A percentile compares a stretch with the other conserved stretches of the same genome.
Conservation (phyloP, 2,113 vertebrate genomes). For the Dicaeum eximium region DNA sequence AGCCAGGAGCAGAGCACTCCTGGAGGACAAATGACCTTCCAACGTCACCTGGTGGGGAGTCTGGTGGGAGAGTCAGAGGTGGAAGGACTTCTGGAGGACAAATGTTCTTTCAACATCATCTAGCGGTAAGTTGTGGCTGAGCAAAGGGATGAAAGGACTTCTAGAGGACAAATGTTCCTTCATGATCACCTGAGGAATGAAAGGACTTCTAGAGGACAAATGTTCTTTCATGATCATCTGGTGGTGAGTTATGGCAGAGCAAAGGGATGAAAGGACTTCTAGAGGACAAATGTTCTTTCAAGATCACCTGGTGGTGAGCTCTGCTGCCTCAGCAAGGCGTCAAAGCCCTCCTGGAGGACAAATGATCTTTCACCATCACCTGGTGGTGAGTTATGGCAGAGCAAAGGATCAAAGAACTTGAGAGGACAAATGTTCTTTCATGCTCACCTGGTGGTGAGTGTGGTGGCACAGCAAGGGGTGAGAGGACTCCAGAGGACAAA, state of each 20-base stretch:
- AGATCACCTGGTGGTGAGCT: slow-evolving; percentile 95
- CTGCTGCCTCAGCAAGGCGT: too few species aligned
- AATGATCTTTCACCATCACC: too few species aligned
- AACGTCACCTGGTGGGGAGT: not conserved
- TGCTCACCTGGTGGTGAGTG: not conserved
- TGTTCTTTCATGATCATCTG: fast-evolving
- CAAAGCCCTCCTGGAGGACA: not conserved
- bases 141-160: not conserved
- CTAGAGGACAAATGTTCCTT: not conserved
- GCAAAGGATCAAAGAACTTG: not conserved
- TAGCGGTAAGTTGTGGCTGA: too few species aligned
- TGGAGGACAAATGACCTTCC: not conserved
- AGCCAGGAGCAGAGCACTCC: not conserved
- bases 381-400: too few species aligned
- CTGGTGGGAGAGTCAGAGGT: not conserved
- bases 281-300: slow-evolving; percentile 51
- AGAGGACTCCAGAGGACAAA: not conserved
- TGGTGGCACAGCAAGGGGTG: not conserved
- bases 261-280: not conserved
- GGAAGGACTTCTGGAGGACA: not conserved
- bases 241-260: not conserved
- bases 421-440: not conserved
- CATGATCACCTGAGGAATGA: fast-evolving
- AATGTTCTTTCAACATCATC: fast-evolving
- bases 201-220: not conserved